Conservation (phyloP, 2,113 vertebrate genomes). For the Coptodon bakossiorum region DNA sequence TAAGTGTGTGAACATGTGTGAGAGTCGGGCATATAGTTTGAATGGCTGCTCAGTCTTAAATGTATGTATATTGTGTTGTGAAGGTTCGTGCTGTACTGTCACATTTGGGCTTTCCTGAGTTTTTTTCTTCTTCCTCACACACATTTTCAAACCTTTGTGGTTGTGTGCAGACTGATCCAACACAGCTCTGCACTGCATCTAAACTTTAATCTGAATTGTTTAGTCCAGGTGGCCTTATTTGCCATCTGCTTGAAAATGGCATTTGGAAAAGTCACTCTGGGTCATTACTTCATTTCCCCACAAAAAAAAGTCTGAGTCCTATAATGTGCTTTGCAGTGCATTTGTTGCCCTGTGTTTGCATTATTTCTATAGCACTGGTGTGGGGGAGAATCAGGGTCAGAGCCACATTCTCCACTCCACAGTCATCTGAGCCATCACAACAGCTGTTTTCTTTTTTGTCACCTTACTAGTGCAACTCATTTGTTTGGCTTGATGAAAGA, state of each 20-base stretch:
- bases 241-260: background rate
- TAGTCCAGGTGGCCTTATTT: background rate
- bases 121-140: background rate
- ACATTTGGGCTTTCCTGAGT: constrained; percentile 3
- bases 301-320: background rate
- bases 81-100: background rate
- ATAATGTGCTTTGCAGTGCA: constrained; percentile 2
- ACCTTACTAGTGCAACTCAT: background rate
- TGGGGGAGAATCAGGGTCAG: constrained; percentile 35
- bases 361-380: constrained; percentile 1
- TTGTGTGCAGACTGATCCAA: background rate
- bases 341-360: constrained; percentile 19
- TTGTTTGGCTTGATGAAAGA: background rate
- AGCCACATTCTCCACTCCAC: constrained; percentile 8
- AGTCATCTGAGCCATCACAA: constrained; percentile 36
- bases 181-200: background rate
- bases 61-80: constrained; percentile 21
- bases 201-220: background rate
- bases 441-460: constrained; percentile 49
- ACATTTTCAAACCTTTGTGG: background rate
- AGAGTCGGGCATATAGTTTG: constrained; percentile 41
- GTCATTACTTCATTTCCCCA: background rate
- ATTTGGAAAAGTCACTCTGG: background rate
- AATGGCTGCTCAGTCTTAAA: constrained; percentile 26
- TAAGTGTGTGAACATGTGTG: constrained; percentile 47